Evolutionary conservation across 2,113 vertebrate genomes (phyloP).

Genomic region (Paedocypris sp.): DNA sequence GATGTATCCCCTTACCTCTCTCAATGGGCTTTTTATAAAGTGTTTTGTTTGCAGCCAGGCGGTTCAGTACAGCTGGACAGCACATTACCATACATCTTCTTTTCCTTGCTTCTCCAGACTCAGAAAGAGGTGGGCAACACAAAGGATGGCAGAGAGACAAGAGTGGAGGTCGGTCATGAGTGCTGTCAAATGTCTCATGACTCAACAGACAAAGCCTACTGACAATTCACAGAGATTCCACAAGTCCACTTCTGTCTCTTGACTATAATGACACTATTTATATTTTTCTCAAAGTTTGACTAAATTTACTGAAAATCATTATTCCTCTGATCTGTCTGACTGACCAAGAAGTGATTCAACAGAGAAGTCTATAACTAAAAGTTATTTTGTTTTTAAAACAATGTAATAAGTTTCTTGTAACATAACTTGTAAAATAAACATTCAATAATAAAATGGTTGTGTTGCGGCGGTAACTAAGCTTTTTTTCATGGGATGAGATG

Average conservation of each 20-base stretch:
- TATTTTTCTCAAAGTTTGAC: no score
- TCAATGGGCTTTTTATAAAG: constrained; percentile 55
- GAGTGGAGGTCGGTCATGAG: constrained; percentile 35
- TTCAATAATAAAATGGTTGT: no score
- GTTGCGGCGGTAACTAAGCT: no score
- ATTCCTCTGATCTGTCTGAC: no score
- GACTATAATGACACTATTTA: no score
- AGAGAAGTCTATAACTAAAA: no score
- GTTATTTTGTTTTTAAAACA: no score
- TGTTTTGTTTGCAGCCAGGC: constrained; percentile 53
- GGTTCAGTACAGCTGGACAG: constrained; percentile 44
- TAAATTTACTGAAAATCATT: neutral
- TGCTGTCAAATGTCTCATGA: constrained; percentile 32
- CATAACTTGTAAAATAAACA: no score
- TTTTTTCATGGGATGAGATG: no score
- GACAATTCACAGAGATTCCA: constrained; percentile 16
- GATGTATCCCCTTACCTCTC: constrained; percentile 64
- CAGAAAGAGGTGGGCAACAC: constrained; percentile 35
- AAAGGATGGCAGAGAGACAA: constrained; percentile 42
- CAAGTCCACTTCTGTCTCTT: no score
- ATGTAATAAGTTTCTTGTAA: no score
- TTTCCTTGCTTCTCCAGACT: constrained; percentile 23
- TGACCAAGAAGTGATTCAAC: no score
- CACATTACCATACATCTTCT: constrained; percentile 58
- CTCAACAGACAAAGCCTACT: constrained; percentile 29